These are phyloP conservation scores for Drosophila buzzatii DNA, from an alignment of 2,888 invertebrate species.

Conservation along the genomic window DNA sequence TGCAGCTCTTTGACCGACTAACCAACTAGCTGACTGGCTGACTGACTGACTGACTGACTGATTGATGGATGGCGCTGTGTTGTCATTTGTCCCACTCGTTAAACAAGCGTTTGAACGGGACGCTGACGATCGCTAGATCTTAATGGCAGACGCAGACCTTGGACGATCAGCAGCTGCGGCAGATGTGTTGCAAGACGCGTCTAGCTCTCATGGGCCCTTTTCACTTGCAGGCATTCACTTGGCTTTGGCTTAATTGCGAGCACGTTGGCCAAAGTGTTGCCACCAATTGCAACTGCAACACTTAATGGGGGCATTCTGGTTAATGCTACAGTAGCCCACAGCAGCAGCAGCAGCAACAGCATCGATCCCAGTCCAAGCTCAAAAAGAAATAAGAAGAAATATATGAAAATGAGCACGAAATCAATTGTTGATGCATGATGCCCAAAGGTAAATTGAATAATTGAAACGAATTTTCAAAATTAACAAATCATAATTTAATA, in stretches of 20 bases:
- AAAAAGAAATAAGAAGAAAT: not conserved
- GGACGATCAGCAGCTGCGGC: conserved; percentile 12
- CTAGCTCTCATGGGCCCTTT: conserved; percentile 31
- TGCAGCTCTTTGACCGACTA: conserved; percentile 36
- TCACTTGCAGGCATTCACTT: conserved; percentile 35
- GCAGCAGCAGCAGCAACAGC: conserved; percentile 9
- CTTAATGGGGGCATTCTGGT: conserved; percentile 49
- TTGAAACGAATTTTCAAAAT: conserved; percentile 21
- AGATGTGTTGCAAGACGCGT: conserved; percentile 45
- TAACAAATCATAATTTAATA: not conserved
- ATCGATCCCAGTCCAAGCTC: not conserved
- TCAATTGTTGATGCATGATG: conserved; percentile 24
- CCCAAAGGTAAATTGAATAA: conserved; percentile 13
- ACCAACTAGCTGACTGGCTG: conserved; percentile 12
- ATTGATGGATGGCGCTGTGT: conserved; percentile 17
- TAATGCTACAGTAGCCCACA: conserved; percentile 28
- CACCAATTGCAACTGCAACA: conserved; percentile 73
- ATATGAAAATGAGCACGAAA: conserved; percentile 37
- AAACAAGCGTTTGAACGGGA: conserved; percentile 55
- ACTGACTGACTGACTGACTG: conserved; percentile 9
- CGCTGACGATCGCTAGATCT: conserved; percentile 32
- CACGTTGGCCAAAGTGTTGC: conserved; percentile 57
- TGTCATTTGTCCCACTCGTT: conserved; percentile 62
- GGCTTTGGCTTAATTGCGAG: conserved; percentile 48
- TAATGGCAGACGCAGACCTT: conserved; percentile 52